phyloP scores from a whole-genome alignment of 2,113 vertebrate genomes.

The Sakesphorus luctuosus region DNA sequence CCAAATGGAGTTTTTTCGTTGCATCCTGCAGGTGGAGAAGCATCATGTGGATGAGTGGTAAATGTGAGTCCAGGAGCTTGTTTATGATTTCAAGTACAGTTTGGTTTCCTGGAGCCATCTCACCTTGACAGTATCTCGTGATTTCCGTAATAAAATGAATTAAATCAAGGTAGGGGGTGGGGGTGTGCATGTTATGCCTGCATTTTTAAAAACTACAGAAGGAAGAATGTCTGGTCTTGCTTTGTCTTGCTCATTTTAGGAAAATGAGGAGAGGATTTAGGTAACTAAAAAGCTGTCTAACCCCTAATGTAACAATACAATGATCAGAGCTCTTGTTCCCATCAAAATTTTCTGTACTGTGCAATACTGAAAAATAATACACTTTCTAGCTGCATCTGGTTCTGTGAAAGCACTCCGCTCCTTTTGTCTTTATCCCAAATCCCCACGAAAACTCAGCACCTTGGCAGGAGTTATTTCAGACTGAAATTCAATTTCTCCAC shows the following conservation, averaged over 20 bases:
- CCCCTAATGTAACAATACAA: background rate
- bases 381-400: background rate
- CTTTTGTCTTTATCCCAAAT: background rate
- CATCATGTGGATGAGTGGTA: background rate
- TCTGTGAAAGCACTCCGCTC: background rate
- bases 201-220: background rate
- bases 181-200: background rate
- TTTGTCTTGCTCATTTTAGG: background rate
- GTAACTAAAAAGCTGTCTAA: background rate
- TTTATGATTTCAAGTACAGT: background rate
- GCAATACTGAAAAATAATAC: background rate
- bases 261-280: background rate
- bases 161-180: background rate
- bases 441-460: background rate
- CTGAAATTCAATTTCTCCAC: background rate
- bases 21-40: background rate
- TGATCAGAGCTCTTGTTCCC: background rate
- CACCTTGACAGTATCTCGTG: background rate
- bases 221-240: background rate
- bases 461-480: background rate
- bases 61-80: background rate
- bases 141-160: background rate
- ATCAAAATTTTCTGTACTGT: background rate
- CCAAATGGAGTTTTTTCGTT: background rate
- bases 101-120: background rate